Percentiles rank a stretch among this genome's conserved stretches.
Evolutionary conservation across 2,888 invertebrate genomes (phyloP).

Genomic region (Xylota segnis): DNA sequence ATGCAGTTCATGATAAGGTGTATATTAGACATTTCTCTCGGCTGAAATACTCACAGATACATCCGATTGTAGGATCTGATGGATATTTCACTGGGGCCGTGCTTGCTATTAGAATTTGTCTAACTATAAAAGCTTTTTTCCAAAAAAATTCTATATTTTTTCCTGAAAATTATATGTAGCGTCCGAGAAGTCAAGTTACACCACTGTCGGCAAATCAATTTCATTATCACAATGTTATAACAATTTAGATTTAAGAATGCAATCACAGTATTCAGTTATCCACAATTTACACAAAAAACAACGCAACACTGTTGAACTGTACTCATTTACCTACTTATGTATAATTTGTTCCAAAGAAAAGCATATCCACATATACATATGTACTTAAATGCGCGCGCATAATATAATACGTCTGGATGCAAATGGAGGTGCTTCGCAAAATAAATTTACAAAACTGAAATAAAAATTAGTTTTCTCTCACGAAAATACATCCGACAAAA

Average conservation of each 20-base stretch:
- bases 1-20: too few relatives aligned
- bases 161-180: too few relatives aligned
- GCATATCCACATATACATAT: too few relatives aligned
- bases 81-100: too few relatives aligned
- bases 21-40: too few relatives aligned
- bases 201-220: neutral
- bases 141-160: too few relatives aligned
- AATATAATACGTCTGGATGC: constrained; percentile 23
- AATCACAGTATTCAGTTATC: neutral
- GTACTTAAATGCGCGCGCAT: constrained; percentile 68
- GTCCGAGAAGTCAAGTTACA: too few relatives aligned
- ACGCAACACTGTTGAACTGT: neutral
- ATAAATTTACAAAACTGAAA: constrained; percentile 39
- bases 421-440: constrained; percentile 57
- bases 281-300: neutral
- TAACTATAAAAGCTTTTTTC: too few relatives aligned
- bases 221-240: neutral
- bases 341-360: constrained; percentile 32
- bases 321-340: neutral
- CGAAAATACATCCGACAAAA: constrained; percentile 12
- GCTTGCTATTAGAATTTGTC: too few relatives aligned
- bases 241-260: neutral
- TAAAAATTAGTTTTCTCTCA: constrained; percentile 6
- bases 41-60: too few relatives aligned
- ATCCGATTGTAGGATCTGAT: too few relatives aligned